phyloP scores from a whole-genome alignment of 2,888 invertebrate species.

The Drosophila prolongata region DNA sequence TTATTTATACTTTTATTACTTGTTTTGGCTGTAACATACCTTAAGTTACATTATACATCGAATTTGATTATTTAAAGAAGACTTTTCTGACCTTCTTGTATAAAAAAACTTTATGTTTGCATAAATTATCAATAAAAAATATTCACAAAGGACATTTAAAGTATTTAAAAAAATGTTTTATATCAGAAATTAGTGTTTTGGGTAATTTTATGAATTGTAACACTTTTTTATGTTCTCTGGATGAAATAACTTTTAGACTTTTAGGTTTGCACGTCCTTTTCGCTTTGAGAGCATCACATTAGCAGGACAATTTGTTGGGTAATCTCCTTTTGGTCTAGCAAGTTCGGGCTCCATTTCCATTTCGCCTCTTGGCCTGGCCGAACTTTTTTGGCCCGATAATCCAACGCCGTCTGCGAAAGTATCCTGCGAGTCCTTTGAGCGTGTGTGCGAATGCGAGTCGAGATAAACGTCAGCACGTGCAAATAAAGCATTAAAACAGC shows the following conservation, averaged over 20 bases:
- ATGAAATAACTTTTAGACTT: background rate
- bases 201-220: no score
- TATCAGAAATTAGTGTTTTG: no score
- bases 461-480: conserved; percentile 74
- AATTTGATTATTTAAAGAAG: no score
- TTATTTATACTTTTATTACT: no score
- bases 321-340: conserved; percentile 54
- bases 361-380: conserved; percentile 50
- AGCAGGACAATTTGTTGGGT: conserved; percentile 73
- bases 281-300: conserved; percentile 56
- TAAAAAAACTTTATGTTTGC: no score
- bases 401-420: conserved; percentile 32
- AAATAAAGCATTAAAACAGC: conserved; percentile 75
- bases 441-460: conserved; percentile 16
- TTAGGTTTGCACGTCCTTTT: conserved; percentile 13
- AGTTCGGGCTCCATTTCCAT: conserved; percentile 35
- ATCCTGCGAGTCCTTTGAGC: conserved; percentile 26
- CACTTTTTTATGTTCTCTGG: no score
- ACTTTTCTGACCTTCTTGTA: no score
- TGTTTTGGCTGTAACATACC: no score
- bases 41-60: no score
- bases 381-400: conserved; percentile 59
- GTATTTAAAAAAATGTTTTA: no score
- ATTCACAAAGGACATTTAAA: no score
- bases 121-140: no score